Evolutionary conservation across 2,888 invertebrate species (phyloP).

Genomic region (Ommatoiulus sabulosus): DNA sequence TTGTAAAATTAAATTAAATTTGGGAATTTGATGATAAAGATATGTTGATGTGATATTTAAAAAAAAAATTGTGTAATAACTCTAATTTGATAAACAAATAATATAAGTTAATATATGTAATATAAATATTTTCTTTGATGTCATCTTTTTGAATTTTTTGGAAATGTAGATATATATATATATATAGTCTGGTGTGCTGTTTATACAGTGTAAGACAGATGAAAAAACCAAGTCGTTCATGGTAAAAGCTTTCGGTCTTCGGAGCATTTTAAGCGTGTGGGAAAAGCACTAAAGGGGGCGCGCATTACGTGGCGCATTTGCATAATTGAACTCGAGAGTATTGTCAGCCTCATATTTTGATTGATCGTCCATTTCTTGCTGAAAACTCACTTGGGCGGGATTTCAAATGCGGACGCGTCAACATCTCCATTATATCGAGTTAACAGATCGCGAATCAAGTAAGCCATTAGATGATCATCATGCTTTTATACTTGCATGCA

Average conservation of each 20-base stretch:
- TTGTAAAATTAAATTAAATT: no score
- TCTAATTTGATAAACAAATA: no score
- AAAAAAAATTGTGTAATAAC: no score
- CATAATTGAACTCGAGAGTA: constrained; percentile 49
- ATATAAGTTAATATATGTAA: no score
- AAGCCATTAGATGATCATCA: constrained; percentile 20
- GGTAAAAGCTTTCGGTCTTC: constrained; percentile 23
- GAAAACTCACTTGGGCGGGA: constrained; percentile 41
- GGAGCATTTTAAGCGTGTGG: not conserved
- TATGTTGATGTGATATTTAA: no score
- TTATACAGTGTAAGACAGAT: no score
- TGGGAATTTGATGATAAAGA: no score
- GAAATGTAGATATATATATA: no score
- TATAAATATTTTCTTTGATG: no score
- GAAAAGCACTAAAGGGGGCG: not conserved
- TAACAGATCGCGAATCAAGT: constrained; percentile 42
- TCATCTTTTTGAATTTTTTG: no score
- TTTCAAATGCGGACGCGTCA: not conserved
- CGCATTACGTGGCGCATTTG: not conserved
- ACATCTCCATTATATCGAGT: constrained; percentile 48
- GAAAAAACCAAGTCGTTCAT: not conserved
- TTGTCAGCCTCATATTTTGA: constrained; percentile 51
- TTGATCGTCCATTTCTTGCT: constrained; percentile 48
- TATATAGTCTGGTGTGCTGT: no score
- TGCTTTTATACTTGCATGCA: no score